Conservation (phyloP, 2,797 vertebrate genomes). For the Threskiornis aethiopicus region DNA sequence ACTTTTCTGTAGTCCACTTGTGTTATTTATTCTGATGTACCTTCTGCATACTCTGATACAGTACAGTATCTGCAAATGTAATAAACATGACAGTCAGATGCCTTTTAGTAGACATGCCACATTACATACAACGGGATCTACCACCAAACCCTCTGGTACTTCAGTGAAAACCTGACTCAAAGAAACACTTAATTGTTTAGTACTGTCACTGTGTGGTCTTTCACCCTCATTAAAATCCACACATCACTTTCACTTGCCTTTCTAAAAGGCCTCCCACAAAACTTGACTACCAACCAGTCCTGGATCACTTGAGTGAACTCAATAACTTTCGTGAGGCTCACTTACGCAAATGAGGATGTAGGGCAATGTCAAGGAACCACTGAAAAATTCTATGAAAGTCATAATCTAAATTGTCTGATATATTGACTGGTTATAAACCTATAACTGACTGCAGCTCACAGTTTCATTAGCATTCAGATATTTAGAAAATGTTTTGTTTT, state of each 20-base stretch:
- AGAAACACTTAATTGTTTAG: neutral
- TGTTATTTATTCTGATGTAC: neutral
- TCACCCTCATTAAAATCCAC: neutral
- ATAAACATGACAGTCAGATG: neutral
- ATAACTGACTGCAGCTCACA: neutral
- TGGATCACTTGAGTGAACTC: neutral
- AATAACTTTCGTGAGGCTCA: neutral
- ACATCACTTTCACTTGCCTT: neutral
- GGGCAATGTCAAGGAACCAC: neutral
- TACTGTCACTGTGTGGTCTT: neutral
- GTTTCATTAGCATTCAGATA: neutral
- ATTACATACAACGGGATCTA: neutral
- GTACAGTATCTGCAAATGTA: neutral
- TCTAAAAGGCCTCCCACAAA: neutral
- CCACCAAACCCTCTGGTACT: neutral
- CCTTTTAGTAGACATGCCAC: neutral
- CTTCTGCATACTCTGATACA: neutral
- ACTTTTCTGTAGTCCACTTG: neutral
- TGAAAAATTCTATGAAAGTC: neutral
- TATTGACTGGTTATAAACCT: neutral
- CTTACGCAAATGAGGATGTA: neutral
- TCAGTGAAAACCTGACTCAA: neutral
- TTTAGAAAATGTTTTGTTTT: neutral
- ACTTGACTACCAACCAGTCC: neutral
- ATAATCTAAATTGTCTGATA: neutral